phyloP scores from a whole-genome alignment of 2,797 vertebrate genomes.

The Enteromius paludinosus region DNA sequence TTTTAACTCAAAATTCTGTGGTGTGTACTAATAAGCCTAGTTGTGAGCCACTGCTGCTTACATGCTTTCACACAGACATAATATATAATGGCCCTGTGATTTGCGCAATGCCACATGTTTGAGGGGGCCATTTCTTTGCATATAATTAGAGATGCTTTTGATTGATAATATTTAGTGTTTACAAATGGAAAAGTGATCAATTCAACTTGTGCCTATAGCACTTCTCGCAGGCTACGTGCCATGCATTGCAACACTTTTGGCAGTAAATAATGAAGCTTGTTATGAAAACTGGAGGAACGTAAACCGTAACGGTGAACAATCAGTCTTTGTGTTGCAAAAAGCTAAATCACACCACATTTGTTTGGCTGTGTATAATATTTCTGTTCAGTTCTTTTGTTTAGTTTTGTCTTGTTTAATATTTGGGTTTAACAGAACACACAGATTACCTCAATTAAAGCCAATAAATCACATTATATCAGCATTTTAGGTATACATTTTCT shows the following conservation, averaged over 20 bases:
- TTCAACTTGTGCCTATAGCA: neutral
- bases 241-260: neutral
- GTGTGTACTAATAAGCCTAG: slow-evolving; percentile 31
- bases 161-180: too few species aligned
- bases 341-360: neutral
- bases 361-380: neutral
- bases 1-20: slow-evolving; percentile 37
- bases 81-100: neutral
- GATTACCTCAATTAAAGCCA: neutral
- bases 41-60: slow-evolving; percentile 36
- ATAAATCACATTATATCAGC: neutral
- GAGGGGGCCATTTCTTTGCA: too few species aligned
- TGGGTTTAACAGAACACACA: neutral
- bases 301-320: neutral
- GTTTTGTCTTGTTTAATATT: neutral
- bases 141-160: too few species aligned
- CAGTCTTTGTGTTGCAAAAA: neutral
- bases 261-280: slow-evolving; percentile 1
- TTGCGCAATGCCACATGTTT: too few species aligned
- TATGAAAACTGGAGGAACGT: neutral
- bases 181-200: neutral
- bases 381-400: neutral
- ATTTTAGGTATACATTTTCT: neutral
- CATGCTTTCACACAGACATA: slow-evolving; percentile 12
- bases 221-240: neutral